Evolutionary conservation across 2,797 vertebrate genomes (phyloP), one percentile per base, ranked within the genome.

Genomic region (Girardinus metallicus): DNA sequence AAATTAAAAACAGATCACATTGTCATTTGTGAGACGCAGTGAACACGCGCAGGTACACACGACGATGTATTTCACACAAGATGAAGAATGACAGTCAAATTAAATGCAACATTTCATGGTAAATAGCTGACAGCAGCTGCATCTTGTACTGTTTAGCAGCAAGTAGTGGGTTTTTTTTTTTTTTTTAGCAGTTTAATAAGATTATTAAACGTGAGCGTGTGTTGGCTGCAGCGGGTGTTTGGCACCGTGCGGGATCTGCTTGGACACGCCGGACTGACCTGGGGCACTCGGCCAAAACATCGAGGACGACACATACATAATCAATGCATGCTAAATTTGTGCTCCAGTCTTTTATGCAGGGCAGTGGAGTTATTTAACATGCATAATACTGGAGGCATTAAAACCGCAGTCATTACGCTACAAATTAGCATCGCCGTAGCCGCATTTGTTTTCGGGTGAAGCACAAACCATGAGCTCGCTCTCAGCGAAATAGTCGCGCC

Each of bases 221-320:
- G 68, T 83, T 84, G 81, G 83, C 68, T 16, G 2, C 76, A 73
- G 26, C 39, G n/a, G 77, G 73, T 51, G n/a, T 79, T 80, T 82
- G 79, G 80, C 85, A 70, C 55, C 21, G 64, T 44, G 77, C 80
- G 53, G 29, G 68, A 76, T 80, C 80, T 83, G 75, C 60, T 84
- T 44, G 78, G 51, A 44, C 85, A 81, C 64, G 39, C 75, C 72
- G 75, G 68, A 78, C 75, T n/a, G 68, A 79, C 75, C 31, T 41
- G 8, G 44, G 85, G 81, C 83, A 83, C 81, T 83, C 85, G 81
- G 83, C 78, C 64, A 74, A 68, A n/a, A 85, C 79, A 84, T 85
- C 70, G 76, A 87, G 80, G 70, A 36, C 44, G 34, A 51, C 84
- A 88, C 80, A 86, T 74, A 73, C 81, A 78, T 70, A 84, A 88